phyloP scores from a whole-genome alignment of 92 coral and sea anemone genomes.

The Desmophyllum pertusum region DNA sequence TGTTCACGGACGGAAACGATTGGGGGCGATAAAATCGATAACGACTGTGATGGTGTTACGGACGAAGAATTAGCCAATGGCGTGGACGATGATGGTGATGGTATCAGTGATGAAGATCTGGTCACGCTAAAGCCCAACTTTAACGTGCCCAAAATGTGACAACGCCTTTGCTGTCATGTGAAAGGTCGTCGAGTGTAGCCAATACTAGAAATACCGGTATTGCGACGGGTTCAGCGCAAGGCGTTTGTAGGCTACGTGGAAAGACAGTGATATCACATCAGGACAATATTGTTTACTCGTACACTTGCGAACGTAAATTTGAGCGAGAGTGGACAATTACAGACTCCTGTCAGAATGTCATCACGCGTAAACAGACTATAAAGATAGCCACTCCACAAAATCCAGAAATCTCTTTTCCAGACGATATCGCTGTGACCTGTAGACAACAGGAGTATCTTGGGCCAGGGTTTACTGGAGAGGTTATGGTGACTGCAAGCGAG shows the following conservation, averaged over 20 bases:
- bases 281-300: constrained; percentile 9
- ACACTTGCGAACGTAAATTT: constrained; percentile 45
- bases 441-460: constrained; percentile 55
- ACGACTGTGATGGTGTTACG: constrained; percentile 85
- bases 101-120: constrained; percentile 84
- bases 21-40: constrained; percentile 84
- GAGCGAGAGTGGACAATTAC: constrained; percentile 71
- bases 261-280: background rate
- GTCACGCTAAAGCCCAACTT: constrained; percentile 58
- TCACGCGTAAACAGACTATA: constrained; percentile 58
- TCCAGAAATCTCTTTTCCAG: constrained; percentile 62
- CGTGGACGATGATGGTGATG: constrained; percentile 86
- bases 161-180: constrained; percentile 5
- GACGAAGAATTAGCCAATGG: constrained; percentile 85
- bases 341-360: constrained; percentile 79
- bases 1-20: constrained; percentile 35
- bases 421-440: constrained; percentile 56
- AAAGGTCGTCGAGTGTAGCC: background rate
- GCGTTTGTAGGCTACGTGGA: constrained; percentile 71
- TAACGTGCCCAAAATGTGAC: background rate
- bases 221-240: constrained; percentile 53
- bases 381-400: constrained; percentile 47
- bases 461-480: constrained; percentile 51
- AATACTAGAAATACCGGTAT: constrained; percentile 4
- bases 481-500: background rate